Base-by-base conservation (phyloP, 64 coral and sea anemone genomes). In the Stichodactyla helianthus region DNA sequence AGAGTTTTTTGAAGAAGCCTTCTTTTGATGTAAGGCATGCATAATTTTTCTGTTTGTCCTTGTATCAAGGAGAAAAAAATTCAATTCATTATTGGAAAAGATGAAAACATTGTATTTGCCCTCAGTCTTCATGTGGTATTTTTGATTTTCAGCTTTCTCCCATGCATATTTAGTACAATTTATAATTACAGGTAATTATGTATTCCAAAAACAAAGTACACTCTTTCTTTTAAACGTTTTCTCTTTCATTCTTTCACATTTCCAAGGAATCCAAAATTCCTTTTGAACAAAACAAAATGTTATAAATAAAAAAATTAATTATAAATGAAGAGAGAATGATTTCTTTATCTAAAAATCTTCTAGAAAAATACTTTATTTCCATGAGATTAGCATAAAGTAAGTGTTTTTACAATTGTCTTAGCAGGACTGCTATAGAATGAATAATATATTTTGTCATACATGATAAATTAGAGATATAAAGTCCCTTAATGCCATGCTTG, bases 331-430 rank as follows among this genome's bases (percentile, higher is more conserved):
- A 28, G 23, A 58, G 14, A 58, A 27, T 19, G 25, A 27, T 74
- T 74, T 26, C 25, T 74, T 74, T 74, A 74, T 74, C 68, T 74
- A 74, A 74, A 74, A 14, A 74, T 74, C 68, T 74, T 74, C 68
- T 74, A 74, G 68, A 74, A 74, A 31, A 74, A 74, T 0, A 25
- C 25, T 74, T 74, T 31, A 10, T 74, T 31, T 35, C 23, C 26
- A 11, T 11, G 2, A 11, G 2, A 74, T 74, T 74, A 13, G n/a
- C 68, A 74, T 74, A 74, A 31, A 31, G 35, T 44, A 44, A 44
- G 35, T 44, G 35, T 44, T 44, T 44, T 44, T 44, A 44, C 35
- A n/a, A 65, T 65, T 65, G 22, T n/a, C 60, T 63, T 6, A 18
- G 60, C 19, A 6, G 22, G 19, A 18, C 22, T n/a, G 5, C 5